Evolutionary conservation across 2,113 vertebrate genomes (phyloP).

Genomic region (Myodes glareolus): DNA sequence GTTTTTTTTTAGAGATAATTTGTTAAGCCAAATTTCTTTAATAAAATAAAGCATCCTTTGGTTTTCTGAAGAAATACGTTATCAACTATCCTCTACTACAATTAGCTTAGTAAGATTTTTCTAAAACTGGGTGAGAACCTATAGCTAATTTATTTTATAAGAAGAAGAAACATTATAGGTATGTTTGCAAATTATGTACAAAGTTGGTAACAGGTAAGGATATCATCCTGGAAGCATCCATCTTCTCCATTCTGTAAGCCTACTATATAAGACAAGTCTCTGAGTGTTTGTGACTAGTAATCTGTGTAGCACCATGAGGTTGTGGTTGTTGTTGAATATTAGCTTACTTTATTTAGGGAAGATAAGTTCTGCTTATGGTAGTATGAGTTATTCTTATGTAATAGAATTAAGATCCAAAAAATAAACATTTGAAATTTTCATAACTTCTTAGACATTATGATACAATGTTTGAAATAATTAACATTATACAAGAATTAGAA

Average conservation of each 20-base stretch:
- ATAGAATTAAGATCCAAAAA: neutral
- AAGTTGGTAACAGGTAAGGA: rapidly evolving
- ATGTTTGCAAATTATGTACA: neutral
- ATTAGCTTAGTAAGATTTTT: neutral
- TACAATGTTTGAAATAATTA: neutral
- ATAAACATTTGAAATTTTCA: neutral
- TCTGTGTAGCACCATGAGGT: no score
- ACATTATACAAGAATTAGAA: neutral
- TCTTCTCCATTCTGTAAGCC: neutral
- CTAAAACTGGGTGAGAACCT: neutral
- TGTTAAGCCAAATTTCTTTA: neutral
- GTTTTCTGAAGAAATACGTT: neutral
- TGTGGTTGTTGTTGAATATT: no score
- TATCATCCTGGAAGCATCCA: neutral
- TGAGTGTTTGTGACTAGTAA: no score
- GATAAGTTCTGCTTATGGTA: neutral
- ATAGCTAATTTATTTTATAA: neutral
- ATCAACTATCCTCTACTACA: neutral
- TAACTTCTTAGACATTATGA: neutral
- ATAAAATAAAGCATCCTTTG: neutral
- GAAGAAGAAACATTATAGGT: neutral
- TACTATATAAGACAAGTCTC: neutral
- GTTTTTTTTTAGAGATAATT: neutral
- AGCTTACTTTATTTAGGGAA: neutral
- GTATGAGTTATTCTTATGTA: neutral